A percentile compares a stretch with the other conserved stretches of the same genome.
These are phyloP conservation scores for Larimichthys crocea DNA, from an alignment of 2,113 vertebrate species.

Conservation along the genomic window DNA sequence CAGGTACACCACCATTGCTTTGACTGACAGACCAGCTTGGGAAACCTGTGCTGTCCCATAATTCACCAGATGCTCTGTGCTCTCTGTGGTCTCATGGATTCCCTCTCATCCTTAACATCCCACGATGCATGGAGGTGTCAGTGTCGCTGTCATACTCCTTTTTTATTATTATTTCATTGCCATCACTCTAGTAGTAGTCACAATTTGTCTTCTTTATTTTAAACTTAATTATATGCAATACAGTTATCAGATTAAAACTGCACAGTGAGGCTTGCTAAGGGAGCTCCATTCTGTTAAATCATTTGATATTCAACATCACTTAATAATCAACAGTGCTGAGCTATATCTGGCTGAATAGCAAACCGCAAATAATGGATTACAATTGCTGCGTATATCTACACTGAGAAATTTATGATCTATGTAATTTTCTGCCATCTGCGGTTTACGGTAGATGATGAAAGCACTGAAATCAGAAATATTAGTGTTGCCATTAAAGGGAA, in stretches of 20 bases:
- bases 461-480: constrained; percentile 1
- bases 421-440: constrained; percentile 1
- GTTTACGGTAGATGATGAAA: constrained; percentile 9
- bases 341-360: constrained; percentile 2
- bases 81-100: constrained; percentile 69
- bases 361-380: constrained; percentile 15
- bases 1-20: constrained; percentile 67
- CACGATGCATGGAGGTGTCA: constrained; percentile 43
- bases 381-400: background rate
- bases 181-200: background rate
- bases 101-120: constrained; percentile 40
- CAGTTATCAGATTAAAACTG: constrained; percentile 4
- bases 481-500: background rate
- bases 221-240: background rate
- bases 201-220: background rate
- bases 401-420: constrained; percentile 2
- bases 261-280: background rate
- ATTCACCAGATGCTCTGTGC: constrained; percentile 75
- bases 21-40: constrained; percentile 81
- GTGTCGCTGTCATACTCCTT: background rate
- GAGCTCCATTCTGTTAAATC: background rate
- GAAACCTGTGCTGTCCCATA: constrained; percentile 75
- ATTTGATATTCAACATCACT: constrained; percentile 1
- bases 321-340: background rate
- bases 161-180: background rate